Evolutionary conservation across 2,113 vertebrate species (phyloP).

Genomic region (Noctilio leporinus): DNA sequence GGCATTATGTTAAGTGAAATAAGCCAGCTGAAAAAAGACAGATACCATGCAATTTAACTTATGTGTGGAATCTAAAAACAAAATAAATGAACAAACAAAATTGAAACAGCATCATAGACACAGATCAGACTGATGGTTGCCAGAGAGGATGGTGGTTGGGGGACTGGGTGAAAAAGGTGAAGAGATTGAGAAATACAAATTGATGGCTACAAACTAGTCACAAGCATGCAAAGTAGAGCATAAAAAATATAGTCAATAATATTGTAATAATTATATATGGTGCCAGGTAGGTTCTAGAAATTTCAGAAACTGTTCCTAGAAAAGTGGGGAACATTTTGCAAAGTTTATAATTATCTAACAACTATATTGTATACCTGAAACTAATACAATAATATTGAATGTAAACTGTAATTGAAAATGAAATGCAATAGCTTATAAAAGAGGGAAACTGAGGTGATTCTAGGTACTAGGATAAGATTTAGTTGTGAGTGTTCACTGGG

Average conservation of each 20-base stretch:
- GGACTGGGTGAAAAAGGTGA: not conserved
- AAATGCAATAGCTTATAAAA: not conserved
- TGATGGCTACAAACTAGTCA: not conserved
- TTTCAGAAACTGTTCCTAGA: too few relatives aligned
- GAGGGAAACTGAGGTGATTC: too few relatives aligned
- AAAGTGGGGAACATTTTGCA: not conserved
- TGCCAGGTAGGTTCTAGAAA: not conserved
- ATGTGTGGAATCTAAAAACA: not conserved
- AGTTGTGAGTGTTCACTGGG: rapidly evolving
- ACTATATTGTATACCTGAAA: not conserved
- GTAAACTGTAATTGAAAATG: not conserved
- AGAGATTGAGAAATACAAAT: not conserved
- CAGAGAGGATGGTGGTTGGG: not conserved
- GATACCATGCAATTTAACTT: not conserved
- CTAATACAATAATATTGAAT: not conserved
- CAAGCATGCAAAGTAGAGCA: not conserved
- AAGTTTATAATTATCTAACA: not conserved
- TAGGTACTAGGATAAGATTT: rapidly evolving
- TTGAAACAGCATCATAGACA: not conserved
- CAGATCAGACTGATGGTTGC: not conserved
- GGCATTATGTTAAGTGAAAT: not conserved
- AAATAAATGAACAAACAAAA: not conserved
- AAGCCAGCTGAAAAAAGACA: not conserved
- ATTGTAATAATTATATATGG: not conserved
- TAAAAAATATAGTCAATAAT: not conserved